Evolutionary conservation across 2,113 vertebrate species (phyloP).

Genomic region (Elanus axillaris): DNA sequence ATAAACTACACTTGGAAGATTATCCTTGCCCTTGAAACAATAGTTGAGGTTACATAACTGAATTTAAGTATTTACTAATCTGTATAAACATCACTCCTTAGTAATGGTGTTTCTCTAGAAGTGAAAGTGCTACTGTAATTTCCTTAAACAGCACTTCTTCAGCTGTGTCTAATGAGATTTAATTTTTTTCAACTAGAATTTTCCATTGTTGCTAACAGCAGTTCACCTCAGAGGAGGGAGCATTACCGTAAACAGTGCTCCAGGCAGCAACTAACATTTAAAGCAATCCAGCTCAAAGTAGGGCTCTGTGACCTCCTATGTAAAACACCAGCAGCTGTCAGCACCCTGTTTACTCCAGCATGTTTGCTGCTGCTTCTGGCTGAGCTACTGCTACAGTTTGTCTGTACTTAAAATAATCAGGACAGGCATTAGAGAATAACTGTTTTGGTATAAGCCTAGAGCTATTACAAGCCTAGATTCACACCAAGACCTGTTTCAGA

Average conservation of each 20-base stretch:
- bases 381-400: not conserved
- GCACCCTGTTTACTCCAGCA: not conserved
- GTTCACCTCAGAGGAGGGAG: not conserved
- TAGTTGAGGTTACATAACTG: not conserved
- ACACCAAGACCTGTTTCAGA: not conserved
- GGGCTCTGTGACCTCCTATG: not conserved
- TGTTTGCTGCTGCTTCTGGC: not conserved
- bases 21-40: not conserved
- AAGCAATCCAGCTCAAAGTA: not conserved
- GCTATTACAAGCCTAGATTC: not conserved
- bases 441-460: not conserved
- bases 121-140: not conserved
- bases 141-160: not conserved
- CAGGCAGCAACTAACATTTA: conserved; percentile 17
- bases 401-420: conserved; percentile 12
- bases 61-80: not conserved
- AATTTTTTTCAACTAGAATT: not conserved
- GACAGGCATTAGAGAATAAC: not conserved
- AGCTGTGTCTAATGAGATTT: not conserved
- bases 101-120: not conserved
- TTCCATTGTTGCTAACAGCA: conserved; percentile 1
- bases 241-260: not conserved
- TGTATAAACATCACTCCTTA: not conserved
- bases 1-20: not conserved
- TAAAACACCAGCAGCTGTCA: conserved; percentile 14